Evolutionary conservation across 1,140 invertebrate genomes (phyloP).

Genomic region (Macrocentrus cingulum): DNA sequence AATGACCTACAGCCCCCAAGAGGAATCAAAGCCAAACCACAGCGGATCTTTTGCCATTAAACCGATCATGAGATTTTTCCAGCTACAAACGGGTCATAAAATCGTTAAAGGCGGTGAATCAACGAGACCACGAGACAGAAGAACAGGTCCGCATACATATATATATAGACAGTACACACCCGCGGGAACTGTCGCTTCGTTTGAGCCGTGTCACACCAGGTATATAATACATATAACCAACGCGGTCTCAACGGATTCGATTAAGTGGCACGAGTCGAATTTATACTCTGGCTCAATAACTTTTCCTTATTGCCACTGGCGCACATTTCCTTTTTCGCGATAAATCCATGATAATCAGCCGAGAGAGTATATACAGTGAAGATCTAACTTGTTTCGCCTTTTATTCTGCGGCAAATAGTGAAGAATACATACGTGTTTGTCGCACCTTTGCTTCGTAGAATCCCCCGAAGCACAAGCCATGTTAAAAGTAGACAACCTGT

Average conservation of each 20-base stretch:
- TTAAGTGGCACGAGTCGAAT: constrained; percentile 1
- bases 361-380: background rate
- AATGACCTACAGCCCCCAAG: constrained; percentile 19
- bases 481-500: too few relatives aligned
- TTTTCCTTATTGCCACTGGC: background rate
- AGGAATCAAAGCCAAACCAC: constrained; percentile 18
- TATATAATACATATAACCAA: too few relatives aligned
- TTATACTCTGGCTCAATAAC: background rate
- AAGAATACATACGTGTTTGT: too few relatives aligned
- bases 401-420: too few relatives aligned
- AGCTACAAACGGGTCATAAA: background rate
- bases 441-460: too few relatives aligned
- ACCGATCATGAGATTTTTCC: background rate
- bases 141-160: constrained; percentile 5
- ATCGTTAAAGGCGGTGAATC: background rate
- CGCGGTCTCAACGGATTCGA: background rate
- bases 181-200: constrained; percentile 1
- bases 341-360: too few relatives aligned
- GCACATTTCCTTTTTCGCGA: background rate
- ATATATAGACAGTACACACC: constrained; percentile 3
- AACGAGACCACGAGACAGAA: background rate
- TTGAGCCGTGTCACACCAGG: constrained; percentile 2
- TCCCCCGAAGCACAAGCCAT: too few relatives aligned
- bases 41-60: background rate
- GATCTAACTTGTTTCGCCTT: background rate